Percentiles rank a stretch among this genome's conserved stretches.
Evolutionary conservation across 2,888 invertebrate genomes (phyloP).

Genomic region (Rhopalosiphum nymphaeae): DNA sequence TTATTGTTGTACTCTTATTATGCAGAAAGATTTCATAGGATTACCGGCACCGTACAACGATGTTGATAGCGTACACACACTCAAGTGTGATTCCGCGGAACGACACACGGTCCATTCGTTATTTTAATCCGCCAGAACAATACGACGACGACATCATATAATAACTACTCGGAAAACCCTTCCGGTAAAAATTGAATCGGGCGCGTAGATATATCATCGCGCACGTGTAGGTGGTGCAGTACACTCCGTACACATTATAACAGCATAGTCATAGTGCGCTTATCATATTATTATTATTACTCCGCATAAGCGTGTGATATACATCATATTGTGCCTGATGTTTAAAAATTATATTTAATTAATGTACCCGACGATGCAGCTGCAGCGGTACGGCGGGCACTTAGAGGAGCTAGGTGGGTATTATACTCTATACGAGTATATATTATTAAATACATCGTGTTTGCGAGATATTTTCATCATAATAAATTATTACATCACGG

Average conservation of each 20-base stretch:
- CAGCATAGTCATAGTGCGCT: not conserved
- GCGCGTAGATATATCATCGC: not conserved
- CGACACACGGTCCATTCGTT: not conserved
- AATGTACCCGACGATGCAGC: not conserved
- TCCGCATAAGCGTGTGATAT: not conserved
- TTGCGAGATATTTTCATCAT: not conserved
- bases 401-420: not conserved
- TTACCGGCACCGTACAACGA: not conserved
- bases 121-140: not conserved
- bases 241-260: not conserved
- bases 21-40: not conserved
- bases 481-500: not conserved
- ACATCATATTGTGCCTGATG: not conserved
- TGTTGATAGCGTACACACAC: not conserved
- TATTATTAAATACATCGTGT: not conserved
- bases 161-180: not conserved
- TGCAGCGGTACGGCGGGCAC: not conserved
- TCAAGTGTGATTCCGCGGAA: not conserved
- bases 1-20: not conserved
- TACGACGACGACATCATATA: not conserved
- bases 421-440: not conserved
- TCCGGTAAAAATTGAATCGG: not conserved
- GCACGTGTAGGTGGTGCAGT: too few species aligned
- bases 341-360: not conserved
- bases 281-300: not conserved